These are phyloP conservation scores for Petromus typicus DNA, from an alignment of 2,113 vertebrate genomes.

Conservation along the genomic window DNA sequence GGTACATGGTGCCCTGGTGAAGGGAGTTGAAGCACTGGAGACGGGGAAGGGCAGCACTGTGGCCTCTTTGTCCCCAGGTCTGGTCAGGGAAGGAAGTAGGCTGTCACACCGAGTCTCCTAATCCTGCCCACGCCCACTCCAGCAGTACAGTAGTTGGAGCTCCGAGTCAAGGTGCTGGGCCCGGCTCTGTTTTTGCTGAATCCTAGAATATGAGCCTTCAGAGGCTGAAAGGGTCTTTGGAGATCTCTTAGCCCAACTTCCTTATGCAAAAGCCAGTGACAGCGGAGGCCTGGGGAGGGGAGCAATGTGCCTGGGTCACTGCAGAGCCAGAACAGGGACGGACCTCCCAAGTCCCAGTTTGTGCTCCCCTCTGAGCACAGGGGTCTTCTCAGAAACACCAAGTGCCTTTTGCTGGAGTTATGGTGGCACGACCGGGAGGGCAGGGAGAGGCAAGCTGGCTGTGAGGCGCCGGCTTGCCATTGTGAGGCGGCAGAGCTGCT, in stretches of 20 bases:
- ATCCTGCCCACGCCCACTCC: no score
- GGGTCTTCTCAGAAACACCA: slow-evolving; percentile 38
- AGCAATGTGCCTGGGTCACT: background rate
- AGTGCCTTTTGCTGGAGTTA: slow-evolving; percentile 67
- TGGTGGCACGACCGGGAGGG: background rate
- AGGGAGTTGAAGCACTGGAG: background rate
- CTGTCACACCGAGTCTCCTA: background rate
- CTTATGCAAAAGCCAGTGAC: slow-evolving; percentile 29
- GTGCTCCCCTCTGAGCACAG: slow-evolving; percentile 7
- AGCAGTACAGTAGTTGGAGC: background rate
- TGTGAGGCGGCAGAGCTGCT: background rate
- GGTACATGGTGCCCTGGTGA: background rate
- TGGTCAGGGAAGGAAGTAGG: slow-evolving; percentile 21
- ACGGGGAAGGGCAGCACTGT: background rate
- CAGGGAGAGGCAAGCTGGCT: background rate
- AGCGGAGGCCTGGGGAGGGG: background rate
- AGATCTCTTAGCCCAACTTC: background rate
- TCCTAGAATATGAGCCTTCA: slow-evolving; percentile 24
- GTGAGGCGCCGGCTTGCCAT: background rate
- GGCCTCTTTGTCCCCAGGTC: background rate
- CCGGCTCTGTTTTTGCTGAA: slow-evolving; percentile 46
- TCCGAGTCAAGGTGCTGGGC: background rate
- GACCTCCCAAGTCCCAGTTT: slow-evolving; percentile 9
- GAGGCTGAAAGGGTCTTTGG: slow-evolving; percentile 41
- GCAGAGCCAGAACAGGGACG: slow-evolving; percentile 12